phyloP scores from a whole-genome alignment of 2,888 invertebrate species.

The Leptopilina myrica region DNA sequence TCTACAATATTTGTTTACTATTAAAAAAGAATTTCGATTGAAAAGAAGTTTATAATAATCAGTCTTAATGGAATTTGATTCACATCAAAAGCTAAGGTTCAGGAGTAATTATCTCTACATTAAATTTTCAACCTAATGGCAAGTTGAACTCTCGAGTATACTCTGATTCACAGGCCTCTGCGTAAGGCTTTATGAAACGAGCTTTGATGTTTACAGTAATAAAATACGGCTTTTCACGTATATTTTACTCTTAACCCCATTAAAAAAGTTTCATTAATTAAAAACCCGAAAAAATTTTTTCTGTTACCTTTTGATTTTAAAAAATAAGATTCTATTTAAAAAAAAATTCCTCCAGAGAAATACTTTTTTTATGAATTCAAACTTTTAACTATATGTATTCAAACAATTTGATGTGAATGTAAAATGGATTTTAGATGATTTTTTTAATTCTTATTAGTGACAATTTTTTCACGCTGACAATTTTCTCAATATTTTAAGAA shows the following conservation, averaged over 20 bases:
- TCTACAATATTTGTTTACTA: too few species aligned
- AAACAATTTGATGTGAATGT: too few species aligned
- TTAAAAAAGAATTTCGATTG: too few species aligned
- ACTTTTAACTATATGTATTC: too few species aligned
- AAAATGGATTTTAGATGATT: too few species aligned
- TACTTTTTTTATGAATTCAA: not conserved
- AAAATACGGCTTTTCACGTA: not conserved
- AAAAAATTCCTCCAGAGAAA: not conserved
- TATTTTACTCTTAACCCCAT: constrained; percentile 2
- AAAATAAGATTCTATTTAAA: not conserved
- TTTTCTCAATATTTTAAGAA: too few species aligned
- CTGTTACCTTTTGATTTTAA: not conserved
- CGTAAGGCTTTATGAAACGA: not conserved
- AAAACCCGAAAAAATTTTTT: not conserved
- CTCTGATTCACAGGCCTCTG: not conserved
- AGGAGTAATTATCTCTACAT: not conserved
- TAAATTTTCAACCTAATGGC: constrained; percentile 6
- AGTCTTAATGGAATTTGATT: not conserved
- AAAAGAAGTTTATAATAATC: not conserved
- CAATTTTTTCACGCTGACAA: too few species aligned
- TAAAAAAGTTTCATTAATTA: constrained; percentile 4
- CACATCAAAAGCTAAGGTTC: not conserved
- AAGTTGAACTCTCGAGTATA: not conserved
- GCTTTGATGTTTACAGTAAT: not conserved
- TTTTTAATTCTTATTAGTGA: too few species aligned